phyloP scores from a whole-genome alignment of 92 coral and sea anemone species.

The Porites evermanni region DNA sequence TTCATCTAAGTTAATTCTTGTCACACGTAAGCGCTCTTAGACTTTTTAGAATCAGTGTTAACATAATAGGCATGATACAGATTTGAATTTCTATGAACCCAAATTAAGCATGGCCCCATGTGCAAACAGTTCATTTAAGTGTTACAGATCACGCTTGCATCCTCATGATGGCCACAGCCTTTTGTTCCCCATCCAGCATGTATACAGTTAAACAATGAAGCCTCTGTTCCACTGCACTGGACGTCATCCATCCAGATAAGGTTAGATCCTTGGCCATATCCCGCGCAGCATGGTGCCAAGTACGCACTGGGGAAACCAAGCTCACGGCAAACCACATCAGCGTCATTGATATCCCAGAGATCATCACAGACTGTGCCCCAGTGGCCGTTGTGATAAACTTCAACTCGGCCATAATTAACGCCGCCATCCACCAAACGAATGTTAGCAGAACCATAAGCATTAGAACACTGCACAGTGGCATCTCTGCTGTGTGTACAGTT shows the following conservation, averaged over 20 bases:
- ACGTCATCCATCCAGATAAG: slow-evolving; percentile 4
- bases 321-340: neutral
- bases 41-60: too few relatives aligned
- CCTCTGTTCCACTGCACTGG: neutral
- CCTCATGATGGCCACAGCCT: neutral
- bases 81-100: too few relatives aligned
- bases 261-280: neutral
- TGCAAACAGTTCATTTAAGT: neutral
- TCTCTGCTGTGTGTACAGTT: too few relatives aligned
- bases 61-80: too few relatives aligned
- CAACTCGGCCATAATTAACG: slow-evolving; percentile 5
- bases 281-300: neutral
- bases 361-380: slow-evolving; percentile 31
- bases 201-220: neutral
- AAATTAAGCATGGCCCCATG: too few relatives aligned
- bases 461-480: too few relatives aligned
- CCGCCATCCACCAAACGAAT: neutral
- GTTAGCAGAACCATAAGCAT: neutral
- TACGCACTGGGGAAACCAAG: slow-evolving; percentile 6
- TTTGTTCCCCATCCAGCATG: neutral
- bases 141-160: neutral
- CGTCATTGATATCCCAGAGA: neutral
- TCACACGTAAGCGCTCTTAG: too few relatives aligned
- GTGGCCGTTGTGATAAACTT: neutral
- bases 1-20: too few relatives aligned